Conservation (phyloP, 1,140 invertebrate species). For the Pseudomyrmex concolor region DNA sequence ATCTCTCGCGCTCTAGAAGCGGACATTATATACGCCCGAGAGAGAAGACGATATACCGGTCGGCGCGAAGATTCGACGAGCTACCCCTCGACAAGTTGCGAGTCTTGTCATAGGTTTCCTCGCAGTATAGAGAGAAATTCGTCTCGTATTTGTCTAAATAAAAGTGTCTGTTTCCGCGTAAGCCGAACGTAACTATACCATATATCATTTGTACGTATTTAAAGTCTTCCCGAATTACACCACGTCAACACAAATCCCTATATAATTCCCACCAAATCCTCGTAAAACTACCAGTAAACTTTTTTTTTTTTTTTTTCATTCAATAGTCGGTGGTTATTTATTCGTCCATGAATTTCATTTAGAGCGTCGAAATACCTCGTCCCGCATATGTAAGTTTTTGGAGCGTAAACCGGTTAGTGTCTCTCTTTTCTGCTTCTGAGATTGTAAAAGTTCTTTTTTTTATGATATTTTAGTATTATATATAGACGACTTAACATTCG, state of each 20-base stretch:
- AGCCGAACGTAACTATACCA: too few species aligned
- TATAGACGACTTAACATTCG: conserved; percentile 27
- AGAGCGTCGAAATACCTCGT: not conserved
- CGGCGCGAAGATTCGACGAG: conserved; percentile 23
- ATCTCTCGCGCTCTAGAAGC: conserved; percentile 57
- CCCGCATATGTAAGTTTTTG: not conserved
- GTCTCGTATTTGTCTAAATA: too few species aligned
- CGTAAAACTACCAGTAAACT: not conserved
- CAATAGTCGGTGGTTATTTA: not conserved
- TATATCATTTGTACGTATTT: too few species aligned
- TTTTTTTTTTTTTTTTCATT: not conserved
- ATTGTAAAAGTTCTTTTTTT: conserved; percentile 4
- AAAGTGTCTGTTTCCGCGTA: too few species aligned
- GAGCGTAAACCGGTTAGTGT: conserved; percentile 26
- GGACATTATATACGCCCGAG: conserved; percentile 49
- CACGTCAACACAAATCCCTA: too few species aligned
- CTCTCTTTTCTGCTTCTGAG: not conserved
- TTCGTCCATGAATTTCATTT: not conserved
- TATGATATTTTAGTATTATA: conserved; percentile 24
- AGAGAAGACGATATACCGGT: conserved; percentile 20
- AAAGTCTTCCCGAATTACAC: too few species aligned
- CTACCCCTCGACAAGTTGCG: conserved; percentile 20
- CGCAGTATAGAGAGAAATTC: conserved; percentile 23
- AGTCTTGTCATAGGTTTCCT: conserved; percentile 38
- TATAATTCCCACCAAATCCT: too few species aligned